Base-by-base conservation (phyloP, 2,113 vertebrate genomes). In the Amphilophus citrinellus region DNA sequence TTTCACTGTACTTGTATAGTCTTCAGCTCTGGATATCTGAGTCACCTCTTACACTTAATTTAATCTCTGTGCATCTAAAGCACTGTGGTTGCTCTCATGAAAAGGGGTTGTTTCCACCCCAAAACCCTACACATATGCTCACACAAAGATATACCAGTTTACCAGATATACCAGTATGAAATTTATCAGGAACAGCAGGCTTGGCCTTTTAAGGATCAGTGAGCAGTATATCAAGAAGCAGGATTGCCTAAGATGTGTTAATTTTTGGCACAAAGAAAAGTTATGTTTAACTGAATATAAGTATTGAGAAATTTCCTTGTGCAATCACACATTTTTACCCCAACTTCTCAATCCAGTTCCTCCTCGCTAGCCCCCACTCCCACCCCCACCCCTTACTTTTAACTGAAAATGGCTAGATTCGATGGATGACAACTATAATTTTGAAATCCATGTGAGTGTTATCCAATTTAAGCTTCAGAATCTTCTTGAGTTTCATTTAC, bases 221-320 rank as follows among this genome's bases (percentile, higher is more conserved):
- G 18, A 56, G 18, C 9, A 4, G 20, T 57, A 3, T 3, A n/a
- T n/a, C 18, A 57, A n/a, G 53, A 57, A 57, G n/a, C 53, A 57
- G 53, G 7, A 57, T 57, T 57, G 9, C 53, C 8, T 10, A 57
- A 57, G 9, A 3, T n/a, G 53, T n/a, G 53, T n/a, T 57, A 2
- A 57, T 10, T 57, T n/a, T 85, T 44, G 22, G 17, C n/a, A n/a
- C 60, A 66, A 59, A 81, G 47, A 79, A 58, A 84, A 44, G 47
- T 68, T 37, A 66, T 81, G 77, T 62, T 83, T 63, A 68, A 68
- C 76, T 24, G 27, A 56, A 86, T 50, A 62, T 39, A 56, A 63
- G 35, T 53, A 39, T 5, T 24, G 6, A 27, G 17, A 37, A 14
- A 88, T 86, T 83, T 59, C 35, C 50, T 66, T 65, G 14, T 14